phyloP scores from a whole-genome alignment of 2,797 vertebrate species.

The Typhlichthys eigenmanni region DNA sequence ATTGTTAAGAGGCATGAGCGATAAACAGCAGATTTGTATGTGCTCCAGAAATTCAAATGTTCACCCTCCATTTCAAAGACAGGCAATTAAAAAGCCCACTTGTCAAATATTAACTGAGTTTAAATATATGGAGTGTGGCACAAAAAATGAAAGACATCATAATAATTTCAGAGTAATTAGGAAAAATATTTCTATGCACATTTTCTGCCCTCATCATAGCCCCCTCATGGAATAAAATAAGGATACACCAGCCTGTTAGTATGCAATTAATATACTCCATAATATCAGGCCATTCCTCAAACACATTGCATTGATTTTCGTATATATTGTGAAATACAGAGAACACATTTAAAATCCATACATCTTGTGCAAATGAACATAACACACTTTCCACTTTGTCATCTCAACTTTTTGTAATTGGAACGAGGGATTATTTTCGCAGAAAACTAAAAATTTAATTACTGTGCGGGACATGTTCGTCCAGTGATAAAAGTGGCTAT shows the following conservation, averaged over 20 bases:
- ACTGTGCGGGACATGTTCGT: conserved; percentile 64
- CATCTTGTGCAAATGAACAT: conserved; percentile 48
- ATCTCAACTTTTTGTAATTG: conserved; percentile 65
- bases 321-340: conserved; percentile 31
- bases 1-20: conserved; percentile 44
- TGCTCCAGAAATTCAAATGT: conserved; percentile 34
- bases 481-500: conserved; percentile 65
- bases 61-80: conserved; percentile 35
- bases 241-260: conserved; percentile 34
- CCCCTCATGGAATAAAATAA: conserved; percentile 41
- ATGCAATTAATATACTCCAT: conserved; percentile 59
- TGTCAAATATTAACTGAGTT: conserved; percentile 56
- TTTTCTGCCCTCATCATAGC: conserved; percentile 32
- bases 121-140: conserved; percentile 49
- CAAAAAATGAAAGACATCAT: conserved; percentile 42
- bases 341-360: conserved; percentile 50
- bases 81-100: conserved; percentile 53
- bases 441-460: conserved; percentile 75
- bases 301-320: conserved; percentile 32
- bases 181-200: conserved; percentile 51
- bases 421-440: conserved; percentile 74
- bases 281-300: conserved; percentile 25
- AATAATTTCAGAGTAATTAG: conserved; percentile 59
- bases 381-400: conserved; percentile 65
- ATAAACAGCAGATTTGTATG: conserved; percentile 43